Evolutionary conservation across 2,888 invertebrate genomes (phyloP).

Genomic region (Drosophila sordidula): DNA sequence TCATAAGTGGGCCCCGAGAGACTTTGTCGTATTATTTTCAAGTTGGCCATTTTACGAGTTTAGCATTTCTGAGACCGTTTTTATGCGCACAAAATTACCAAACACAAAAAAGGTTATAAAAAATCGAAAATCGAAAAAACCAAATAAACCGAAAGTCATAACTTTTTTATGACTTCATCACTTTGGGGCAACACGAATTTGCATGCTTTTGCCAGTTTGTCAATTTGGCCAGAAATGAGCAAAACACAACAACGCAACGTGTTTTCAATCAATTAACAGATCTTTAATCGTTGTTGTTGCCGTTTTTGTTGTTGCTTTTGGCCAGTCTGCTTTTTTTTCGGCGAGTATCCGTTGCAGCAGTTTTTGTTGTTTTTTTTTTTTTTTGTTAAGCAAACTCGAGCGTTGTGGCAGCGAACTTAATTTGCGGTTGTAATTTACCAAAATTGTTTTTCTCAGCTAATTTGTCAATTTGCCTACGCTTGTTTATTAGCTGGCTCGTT

Average conservation of each 20-base stretch:
- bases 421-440: constrained; percentile 62
- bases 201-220: constrained; percentile 55
- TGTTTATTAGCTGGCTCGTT: constrained; percentile 46
- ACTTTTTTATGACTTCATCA: constrained; percentile 80
- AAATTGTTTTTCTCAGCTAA: constrained; percentile 61
- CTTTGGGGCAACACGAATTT: constrained; percentile 54
- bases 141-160: constrained; percentile 54
- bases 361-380: constrained; percentile 13
- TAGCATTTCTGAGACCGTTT: constrained; percentile 30
- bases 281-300: constrained; percentile 32
- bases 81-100: constrained; percentile 8
- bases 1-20: constrained; percentile 14
- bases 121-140: constrained; percentile 4
- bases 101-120: constrained; percentile 18
- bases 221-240: constrained; percentile 37
- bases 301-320: constrained; percentile 17
- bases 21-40: constrained; percentile 21
- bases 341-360: constrained; percentile 45
- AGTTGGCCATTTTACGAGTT: constrained; percentile 33
- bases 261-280: constrained; percentile 74
- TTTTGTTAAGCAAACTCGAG: constrained; percentile 27
- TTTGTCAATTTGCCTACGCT: constrained; percentile 75
- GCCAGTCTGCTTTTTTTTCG: constrained; percentile 2
- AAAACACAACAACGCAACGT: constrained; percentile 47
- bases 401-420: constrained; percentile 9